Evolutionary conservation across 2,888 invertebrate species (phyloP).

Genomic region (Drosophila nigricruria): DNA sequence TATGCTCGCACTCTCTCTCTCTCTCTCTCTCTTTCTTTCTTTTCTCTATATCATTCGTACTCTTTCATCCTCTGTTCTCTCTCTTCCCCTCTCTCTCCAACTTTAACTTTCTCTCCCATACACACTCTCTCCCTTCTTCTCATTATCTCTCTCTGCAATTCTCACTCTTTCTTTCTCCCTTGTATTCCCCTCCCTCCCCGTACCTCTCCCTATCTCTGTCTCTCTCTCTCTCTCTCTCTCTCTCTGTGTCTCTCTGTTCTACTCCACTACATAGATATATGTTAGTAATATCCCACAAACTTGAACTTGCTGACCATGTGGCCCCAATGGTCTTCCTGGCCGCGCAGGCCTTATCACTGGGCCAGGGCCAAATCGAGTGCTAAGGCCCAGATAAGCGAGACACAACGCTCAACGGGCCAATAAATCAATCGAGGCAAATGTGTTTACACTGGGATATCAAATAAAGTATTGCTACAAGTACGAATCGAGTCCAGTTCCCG

Average conservation of each 20-base stretch:
- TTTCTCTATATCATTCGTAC: not conserved
- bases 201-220: not conserved
- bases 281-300: slow-evolving; percentile 6
- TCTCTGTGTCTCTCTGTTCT: too few relatives aligned
- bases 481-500: not conserved
- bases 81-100: too few relatives aligned
- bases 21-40: not conserved
- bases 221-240: not conserved
- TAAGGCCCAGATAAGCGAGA: slow-evolving; percentile 44
- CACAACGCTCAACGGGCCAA: slow-evolving; percentile 43
- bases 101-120: too few relatives aligned
- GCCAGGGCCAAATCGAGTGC: slow-evolving; percentile 52
- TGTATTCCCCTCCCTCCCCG: not conserved
- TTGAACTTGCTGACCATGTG: slow-evolving; percentile 51
- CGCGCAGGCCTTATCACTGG: slow-evolving; percentile 55
- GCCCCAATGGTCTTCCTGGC: slow-evolving; percentile 53
- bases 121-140: too few relatives aligned
- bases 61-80: not conserved
- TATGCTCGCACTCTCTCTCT: not conserved
- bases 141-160: not conserved
- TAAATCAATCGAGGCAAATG: slow-evolving; percentile 57
- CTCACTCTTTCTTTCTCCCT: not conserved
- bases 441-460: slow-evolving; percentile 29
- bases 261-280: not conserved
- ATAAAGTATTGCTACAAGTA: slow-evolving; percentile 2